These are phyloP conservation scores for Helicolenus hilgendorfi DNA, from an alignment of 2,797 vertebrate genomes.

Conservation along the genomic window DNA sequence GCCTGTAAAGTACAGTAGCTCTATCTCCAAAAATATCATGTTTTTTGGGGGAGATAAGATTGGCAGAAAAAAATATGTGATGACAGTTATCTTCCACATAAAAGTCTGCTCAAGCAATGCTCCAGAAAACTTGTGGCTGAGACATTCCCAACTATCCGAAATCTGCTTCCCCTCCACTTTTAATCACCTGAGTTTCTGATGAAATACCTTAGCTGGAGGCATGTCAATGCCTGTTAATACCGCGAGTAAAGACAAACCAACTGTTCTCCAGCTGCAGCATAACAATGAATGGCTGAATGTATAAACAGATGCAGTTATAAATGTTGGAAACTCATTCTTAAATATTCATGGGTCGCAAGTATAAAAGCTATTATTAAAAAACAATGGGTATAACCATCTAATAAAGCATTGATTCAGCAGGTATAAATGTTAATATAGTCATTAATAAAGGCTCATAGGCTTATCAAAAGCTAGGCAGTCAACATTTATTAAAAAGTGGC, in stretches of 20 bases:
- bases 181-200: conserved; percentile 77
- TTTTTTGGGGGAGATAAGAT: conserved; percentile 57
- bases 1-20: conserved; percentile 74
- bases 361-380: not conserved
- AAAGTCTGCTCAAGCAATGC: conserved; percentile 71
- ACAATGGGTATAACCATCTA: not conserved
- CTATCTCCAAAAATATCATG: conserved; percentile 74
- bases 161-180: conserved; percentile 63
- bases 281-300: conserved; percentile 13
- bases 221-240: conserved; percentile 46
- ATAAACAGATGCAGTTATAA: not conserved
- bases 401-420: not conserved
- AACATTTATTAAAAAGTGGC: not conserved
- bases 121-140: conserved; percentile 72
- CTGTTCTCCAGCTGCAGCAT: conserved; percentile 13
- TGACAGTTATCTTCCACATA: conserved; percentile 78
- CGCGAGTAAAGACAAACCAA: conserved; percentile 52
- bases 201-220: conserved; percentile 68
- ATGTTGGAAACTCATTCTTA: not conserved
- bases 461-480: not conserved
- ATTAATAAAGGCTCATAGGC: not conserved
- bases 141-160: conserved; percentile 67
- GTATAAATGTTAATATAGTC: conserved; percentile 6
- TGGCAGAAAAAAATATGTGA: conserved; percentile 66
- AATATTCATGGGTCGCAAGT: not conserved